These are phyloP conservation scores for Saimiri boliviensis DNA, from an alignment of 2,113 vertebrate genomes.

Conservation along the genomic window DNA sequence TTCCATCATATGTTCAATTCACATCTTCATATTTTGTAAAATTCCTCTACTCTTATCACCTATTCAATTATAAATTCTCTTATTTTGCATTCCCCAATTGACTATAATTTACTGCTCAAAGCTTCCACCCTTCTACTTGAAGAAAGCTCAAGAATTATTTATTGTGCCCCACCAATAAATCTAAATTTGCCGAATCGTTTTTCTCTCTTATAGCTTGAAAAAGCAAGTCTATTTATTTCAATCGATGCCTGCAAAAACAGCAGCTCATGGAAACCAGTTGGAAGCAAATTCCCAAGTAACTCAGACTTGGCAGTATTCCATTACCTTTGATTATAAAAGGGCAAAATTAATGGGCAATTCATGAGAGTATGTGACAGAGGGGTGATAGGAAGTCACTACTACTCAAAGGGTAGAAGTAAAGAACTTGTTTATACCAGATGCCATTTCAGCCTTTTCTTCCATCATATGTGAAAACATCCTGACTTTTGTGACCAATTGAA, in stretches of 20 bases:
- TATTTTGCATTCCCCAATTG: constrained; percentile 55
- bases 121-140: neutral
- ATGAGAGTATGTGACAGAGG: constrained; percentile 52
- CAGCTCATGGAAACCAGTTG: constrained; percentile 49
- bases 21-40: constrained; percentile 34
- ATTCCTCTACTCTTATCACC: neutral
- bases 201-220: neutral
- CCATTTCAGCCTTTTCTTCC: neutral
- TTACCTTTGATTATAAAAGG: constrained; percentile 75
- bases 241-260: constrained; percentile 53
- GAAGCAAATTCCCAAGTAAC: constrained; percentile 67
- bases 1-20: neutral
- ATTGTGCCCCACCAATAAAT: constrained; percentile 29
- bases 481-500: neutral
- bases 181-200: constrained; percentile 56
- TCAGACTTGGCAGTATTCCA: constrained; percentile 52
- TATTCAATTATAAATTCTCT: constrained; percentile 59
- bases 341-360: constrained; percentile 68
- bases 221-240: constrained; percentile 51
- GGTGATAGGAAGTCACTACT: constrained; percentile 56
- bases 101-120: constrained; percentile 52
- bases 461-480: neutral
- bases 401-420: constrained; percentile 12
- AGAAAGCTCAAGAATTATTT: constrained; percentile 63
- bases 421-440: constrained; percentile 26